These are phyloP conservation scores for Xiphydria camelus DNA, from an alignment of 2,888 invertebrate species.

Conservation along the genomic window DNA sequence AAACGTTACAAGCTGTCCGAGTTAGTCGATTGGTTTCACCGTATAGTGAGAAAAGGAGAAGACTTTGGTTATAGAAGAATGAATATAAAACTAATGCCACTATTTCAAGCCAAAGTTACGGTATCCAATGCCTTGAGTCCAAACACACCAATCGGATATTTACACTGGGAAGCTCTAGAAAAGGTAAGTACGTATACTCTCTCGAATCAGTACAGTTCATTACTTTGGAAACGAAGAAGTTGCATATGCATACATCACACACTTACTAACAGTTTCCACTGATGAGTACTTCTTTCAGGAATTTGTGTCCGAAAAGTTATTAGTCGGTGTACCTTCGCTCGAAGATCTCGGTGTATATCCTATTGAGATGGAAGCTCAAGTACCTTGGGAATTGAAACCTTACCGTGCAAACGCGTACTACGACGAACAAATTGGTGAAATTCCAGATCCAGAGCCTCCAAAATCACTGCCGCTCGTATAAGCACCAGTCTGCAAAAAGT, in stretches of 20 bases:
- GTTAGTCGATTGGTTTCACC: constrained; percentile 81
- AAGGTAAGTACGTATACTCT: no score
- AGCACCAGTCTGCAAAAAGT: constrained; percentile 5
- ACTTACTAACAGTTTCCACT: no score
- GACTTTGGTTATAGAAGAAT: constrained; percentile 69
- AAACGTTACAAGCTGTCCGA: constrained; percentile 78
- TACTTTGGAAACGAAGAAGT: no score
- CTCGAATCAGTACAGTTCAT: no score
- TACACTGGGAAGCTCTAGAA: constrained; percentile 82
- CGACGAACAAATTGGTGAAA: constrained; percentile 76
- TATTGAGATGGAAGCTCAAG: constrained; percentile 76
- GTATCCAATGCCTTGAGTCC: constrained; percentile 66
- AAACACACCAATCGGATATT: constrained; percentile 68
- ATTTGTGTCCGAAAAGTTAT: constrained; percentile 71
- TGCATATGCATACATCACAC: no score
- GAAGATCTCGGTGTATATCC: constrained; percentile 86
- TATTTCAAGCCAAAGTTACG: constrained; percentile 69
- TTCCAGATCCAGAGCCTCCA: constrained; percentile 67
- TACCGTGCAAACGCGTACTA: constrained; percentile 72
- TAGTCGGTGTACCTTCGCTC: constrained; percentile 71
- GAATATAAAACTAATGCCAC: constrained; percentile 73
- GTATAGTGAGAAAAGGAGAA: constrained; percentile 71
- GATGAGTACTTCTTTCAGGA: constrained; percentile 66
- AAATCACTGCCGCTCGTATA: constrained; percentile 53
- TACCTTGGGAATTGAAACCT: constrained; percentile 80